These are phyloP conservation scores for Digitonthophagus gazella DNA, from an alignment of 2,888 invertebrate species.

Conservation along the genomic window DNA sequence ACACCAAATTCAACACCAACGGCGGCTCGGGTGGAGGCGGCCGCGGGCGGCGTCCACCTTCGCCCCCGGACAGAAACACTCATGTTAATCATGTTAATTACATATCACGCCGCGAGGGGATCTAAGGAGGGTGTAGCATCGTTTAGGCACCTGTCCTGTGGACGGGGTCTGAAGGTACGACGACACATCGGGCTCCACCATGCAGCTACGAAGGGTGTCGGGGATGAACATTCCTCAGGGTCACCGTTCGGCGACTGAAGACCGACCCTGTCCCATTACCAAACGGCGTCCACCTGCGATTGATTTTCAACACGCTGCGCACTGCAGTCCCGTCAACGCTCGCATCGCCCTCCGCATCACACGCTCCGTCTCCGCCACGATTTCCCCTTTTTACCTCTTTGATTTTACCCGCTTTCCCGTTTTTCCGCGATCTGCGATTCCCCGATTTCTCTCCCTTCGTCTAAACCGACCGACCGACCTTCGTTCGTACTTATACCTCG, in stretches of 20 bases:
- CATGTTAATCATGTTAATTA: constrained; percentile 56
- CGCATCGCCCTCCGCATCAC: constrained; percentile 31
- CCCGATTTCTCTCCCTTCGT: neutral
- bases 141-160: constrained; percentile 83
- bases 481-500: neutral
- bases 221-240: constrained; percentile 81
- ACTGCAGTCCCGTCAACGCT: constrained; percentile 37
- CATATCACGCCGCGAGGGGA: constrained; percentile 53
- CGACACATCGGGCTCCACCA: constrained; percentile 94
- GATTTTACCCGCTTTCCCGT: constrained; percentile 23
- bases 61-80: constrained; percentile 48
- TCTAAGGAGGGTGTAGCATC: constrained; percentile 57
- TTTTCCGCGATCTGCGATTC: constrained; percentile 7
- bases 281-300: constrained; percentile 33
- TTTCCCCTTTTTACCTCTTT: too few relatives aligned
- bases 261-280: constrained; percentile 45
- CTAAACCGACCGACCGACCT: neutral
- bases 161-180: constrained; percentile 93
- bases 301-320: constrained; percentile 42
- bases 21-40: constrained; percentile 34
- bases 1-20: constrained; percentile 30
- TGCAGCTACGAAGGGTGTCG: constrained; percentile 90
- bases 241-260: constrained; percentile 50
- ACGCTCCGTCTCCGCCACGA: too few relatives aligned
- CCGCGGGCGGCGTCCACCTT: constrained; percentile 36